Conservation (phyloP, 2,797 vertebrate genomes). For the Melopsittacus undulatus region DNA sequence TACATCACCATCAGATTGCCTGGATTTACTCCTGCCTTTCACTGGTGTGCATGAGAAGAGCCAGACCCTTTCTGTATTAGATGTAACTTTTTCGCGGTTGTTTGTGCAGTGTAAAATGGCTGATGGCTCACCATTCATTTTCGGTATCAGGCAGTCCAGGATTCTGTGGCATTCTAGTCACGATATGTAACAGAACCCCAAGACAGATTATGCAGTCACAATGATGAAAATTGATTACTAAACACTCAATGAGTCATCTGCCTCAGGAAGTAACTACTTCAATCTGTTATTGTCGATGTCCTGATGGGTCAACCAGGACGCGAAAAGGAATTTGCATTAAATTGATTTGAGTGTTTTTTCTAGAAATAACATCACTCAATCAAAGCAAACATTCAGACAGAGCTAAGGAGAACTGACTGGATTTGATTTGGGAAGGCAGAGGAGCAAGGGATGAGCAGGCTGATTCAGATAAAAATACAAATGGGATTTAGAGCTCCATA, state of each 20-base stretch:
- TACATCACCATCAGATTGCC: not conserved
- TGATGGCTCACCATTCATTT: constrained; percentile 28
- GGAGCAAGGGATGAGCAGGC: constrained; percentile 67
- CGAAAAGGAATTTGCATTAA: constrained; percentile 81
- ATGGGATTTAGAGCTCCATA: constrained; percentile 60
- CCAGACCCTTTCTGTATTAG: not conserved
- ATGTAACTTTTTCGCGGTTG: not conserved
- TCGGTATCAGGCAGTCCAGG: not conserved
- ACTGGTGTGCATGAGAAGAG: not conserved
- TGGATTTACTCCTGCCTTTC: not conserved
- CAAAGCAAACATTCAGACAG: constrained; percentile 76
- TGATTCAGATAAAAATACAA: constrained; percentile 63
- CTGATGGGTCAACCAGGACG: constrained; percentile 78
- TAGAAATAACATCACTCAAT: constrained; percentile 80
- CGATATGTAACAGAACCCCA: constrained; percentile 57
- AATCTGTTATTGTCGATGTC: constrained; percentile 79
- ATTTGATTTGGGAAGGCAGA: constrained; percentile 75
- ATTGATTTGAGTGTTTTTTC: constrained; percentile 80
- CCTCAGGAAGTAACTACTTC: constrained; percentile 81
- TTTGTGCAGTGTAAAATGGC: constrained; percentile 23
- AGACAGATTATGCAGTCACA: constrained; percentile 78
- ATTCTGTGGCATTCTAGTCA: constrained; percentile 67
- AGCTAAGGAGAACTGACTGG: constrained; percentile 66
- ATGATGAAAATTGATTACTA: constrained; percentile 82
- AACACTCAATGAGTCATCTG: constrained; percentile 78